These are phyloP conservation scores for Aix galericulata DNA, from an alignment of 2,113 vertebrate genomes.

Conservation along the genomic window DNA sequence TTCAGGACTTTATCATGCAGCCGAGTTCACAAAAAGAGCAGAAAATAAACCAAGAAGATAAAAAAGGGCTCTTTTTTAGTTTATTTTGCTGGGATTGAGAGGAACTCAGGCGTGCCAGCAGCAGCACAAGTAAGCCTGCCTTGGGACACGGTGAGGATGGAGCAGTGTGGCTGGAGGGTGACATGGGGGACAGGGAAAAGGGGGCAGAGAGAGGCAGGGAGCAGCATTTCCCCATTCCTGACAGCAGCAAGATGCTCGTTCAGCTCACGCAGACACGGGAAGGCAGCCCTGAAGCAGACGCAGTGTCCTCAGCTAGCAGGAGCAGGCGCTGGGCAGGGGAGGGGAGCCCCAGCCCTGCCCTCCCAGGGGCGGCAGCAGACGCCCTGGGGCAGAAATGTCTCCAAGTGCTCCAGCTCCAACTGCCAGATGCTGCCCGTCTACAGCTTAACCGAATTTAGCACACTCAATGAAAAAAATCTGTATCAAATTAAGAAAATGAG, in stretches of 20 bases:
- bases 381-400: slow-evolving; percentile 37
- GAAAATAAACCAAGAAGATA: not conserved
- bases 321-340: not conserved
- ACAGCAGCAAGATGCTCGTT: not conserved
- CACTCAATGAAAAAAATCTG: slow-evolving; percentile 59
- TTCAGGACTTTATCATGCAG: not conserved
- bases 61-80: not conserved
- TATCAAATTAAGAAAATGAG: slow-evolving; percentile 66
- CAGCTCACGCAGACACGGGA: not conserved
- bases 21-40: not conserved
- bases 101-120: not conserved
- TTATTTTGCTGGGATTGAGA: not conserved
- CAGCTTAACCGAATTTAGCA: slow-evolving; percentile 53
- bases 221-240: not conserved
- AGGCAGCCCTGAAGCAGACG: not conserved
- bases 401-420: not conserved
- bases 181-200: fast-evolving
- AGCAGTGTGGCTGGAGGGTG: fast-evolving
- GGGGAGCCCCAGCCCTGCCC: not conserved
- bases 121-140: not conserved
- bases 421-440: slow-evolving; percentile 64
- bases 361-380: slow-evolving; percentile 10
- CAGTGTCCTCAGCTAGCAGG: not conserved
- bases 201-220: not conserved
- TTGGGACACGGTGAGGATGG: not conserved